Base-by-base conservation (phyloP, 1,140 invertebrate genomes). In the Araneus ventricosus region DNA sequence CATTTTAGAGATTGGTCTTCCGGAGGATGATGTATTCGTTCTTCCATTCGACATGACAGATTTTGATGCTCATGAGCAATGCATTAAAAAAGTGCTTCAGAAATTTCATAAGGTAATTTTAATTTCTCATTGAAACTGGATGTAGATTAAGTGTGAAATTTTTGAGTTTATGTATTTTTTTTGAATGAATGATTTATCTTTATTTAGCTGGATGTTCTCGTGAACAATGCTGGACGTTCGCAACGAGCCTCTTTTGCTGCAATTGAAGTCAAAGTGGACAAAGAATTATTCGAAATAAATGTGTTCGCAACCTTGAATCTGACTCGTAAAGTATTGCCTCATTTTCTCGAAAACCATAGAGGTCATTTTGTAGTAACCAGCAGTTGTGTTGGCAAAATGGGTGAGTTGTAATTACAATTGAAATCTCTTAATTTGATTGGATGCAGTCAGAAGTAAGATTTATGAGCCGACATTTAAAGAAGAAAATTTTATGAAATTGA, bases 191-290 rank as follows among this genome's bases (percentile, higher is more conserved):
- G 5, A n/a, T n/a, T 70, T 75, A n/a, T 30, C 1, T n/a, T 7
- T 94, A 93, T 94, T 88, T 52, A 97, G 97, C 94, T 98, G 17
- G 97, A 98, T 95, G 96, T 98, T 93, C 95, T 98, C 37, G 96
- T 98, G 0, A 98, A 97, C 94, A 98, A 98, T 96, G 98, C 97
- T 24, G 98, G 98, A 5, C 95, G 97, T 94, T 97, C 97, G 52
- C 98, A 99, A 95, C 95, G 98, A 94, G 97, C 97, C 4, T 93
- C 95, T 41, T 98, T 97, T 97, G 97, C 97, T 93, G 96, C 97
- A 3, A 98, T 98, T 93, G 96, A 97, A 2, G 80, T 98, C 1
- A 94, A 96, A 85, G 97, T 98, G 0, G 98, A 99, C 95, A 96
- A 96, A 89, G 96, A 97, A 90, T 95, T 98, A 94, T 98, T 98